phyloP scores from a whole-genome alignment of 23 tunicate species.

The Trididemnum clinides region DNA sequence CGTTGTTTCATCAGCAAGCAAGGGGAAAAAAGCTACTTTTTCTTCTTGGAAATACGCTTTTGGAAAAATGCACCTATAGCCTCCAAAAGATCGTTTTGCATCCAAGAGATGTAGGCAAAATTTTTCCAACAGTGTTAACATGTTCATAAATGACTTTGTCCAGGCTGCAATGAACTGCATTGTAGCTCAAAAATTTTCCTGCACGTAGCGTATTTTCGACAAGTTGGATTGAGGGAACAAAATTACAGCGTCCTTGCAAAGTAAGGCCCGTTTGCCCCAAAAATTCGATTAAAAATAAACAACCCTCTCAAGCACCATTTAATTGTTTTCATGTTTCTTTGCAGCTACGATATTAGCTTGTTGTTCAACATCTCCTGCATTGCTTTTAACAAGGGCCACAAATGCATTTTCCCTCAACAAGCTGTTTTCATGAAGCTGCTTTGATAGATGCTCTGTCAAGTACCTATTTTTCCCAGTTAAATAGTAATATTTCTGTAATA shows the following conservation, averaged over 20 bases:
- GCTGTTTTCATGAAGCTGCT: neutral
- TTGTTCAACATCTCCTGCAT: neutral
- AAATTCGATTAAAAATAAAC: neutral
- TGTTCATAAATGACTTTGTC: neutral
- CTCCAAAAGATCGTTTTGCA: neutral
- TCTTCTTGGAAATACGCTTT: too few species aligned
- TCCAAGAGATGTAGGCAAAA: neutral
- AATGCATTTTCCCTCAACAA: neutral
- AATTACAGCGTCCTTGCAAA: neutral
- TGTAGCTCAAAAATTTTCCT: neutral
- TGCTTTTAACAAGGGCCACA: neutral
- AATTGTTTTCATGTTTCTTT: neutral
- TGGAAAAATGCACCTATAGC: neutral
- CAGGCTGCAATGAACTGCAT: neutral
- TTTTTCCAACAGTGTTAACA: neutral
- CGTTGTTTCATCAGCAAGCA: neutral
- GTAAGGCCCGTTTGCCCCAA: conserved; percentile 2
- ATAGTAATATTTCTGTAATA: too few species aligned
- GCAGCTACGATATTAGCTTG: neutral
- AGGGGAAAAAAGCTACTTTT: neutral
- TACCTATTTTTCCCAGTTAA: neutral
- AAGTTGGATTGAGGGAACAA: neutral
- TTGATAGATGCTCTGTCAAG: too few species aligned
- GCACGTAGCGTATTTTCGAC: neutral
- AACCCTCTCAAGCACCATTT: neutral